These are phyloP conservation scores for Caenorhabditis parvicauda DNA, from an alignment of 2,888 invertebrate species.

Conservation along the genomic window DNA sequence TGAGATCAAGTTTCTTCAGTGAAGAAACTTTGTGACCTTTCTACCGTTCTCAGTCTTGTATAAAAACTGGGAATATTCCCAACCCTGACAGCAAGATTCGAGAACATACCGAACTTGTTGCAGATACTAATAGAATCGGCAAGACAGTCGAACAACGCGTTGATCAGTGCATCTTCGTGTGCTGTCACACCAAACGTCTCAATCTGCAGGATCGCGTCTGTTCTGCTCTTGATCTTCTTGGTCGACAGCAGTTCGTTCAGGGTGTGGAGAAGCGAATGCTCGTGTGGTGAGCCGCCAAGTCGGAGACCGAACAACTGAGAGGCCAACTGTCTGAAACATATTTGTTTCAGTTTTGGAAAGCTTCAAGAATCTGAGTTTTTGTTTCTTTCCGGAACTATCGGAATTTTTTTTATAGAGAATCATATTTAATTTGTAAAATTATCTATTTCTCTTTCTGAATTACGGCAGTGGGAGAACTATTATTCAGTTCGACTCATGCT, in stretches of 20 bases:
- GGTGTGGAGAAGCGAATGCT: slow-evolving; percentile 11
- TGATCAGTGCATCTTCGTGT: slow-evolving; percentile 4
- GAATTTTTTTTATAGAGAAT: too few relatives aligned
- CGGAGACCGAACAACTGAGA: slow-evolving; percentile 31
- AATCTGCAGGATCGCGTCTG: slow-evolving; percentile 14
- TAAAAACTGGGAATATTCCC: too few relatives aligned
- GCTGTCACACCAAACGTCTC: slow-evolving; percentile 12
- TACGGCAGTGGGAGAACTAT: too few relatives aligned
- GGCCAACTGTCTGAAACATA: slow-evolving; percentile 16
- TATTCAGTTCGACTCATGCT: too few relatives aligned
- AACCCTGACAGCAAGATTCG: too few relatives aligned
- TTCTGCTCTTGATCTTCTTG: slow-evolving; percentile 10
- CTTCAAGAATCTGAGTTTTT: too few relatives aligned
- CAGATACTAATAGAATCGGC: slow-evolving; percentile 2
- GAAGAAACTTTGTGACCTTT: neutral
- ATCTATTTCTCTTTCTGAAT: too few relatives aligned
- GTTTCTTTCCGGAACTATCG: too few relatives aligned
- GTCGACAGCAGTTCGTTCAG: slow-evolving; percentile 13
- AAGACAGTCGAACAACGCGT: slow-evolving; percentile 15
- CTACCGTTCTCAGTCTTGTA: slow-evolving; percentile 6
- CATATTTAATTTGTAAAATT: too few relatives aligned
- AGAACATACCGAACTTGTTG: neutral
- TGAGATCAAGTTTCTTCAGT: too few relatives aligned
- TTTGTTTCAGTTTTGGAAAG: too few relatives aligned
- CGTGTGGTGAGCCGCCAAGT: slow-evolving; percentile 13